Evolutionary conservation across 1,140 invertebrate species (phyloP), one percentile per base, ranked within the genome.

Genomic region (Drosophila repletoides): DNA sequence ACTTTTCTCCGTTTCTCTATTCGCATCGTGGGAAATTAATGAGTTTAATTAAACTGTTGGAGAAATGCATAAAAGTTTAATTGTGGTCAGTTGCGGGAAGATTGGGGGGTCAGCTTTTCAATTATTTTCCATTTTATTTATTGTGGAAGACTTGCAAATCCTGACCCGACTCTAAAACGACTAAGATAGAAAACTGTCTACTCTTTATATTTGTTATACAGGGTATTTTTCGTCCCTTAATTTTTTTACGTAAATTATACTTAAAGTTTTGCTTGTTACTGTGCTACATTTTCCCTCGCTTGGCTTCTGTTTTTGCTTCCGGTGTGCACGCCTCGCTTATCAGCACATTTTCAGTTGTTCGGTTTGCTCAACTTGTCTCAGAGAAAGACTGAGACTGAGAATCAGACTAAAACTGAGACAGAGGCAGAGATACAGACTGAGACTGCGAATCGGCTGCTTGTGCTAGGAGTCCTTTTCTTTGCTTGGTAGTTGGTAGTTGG

Each of bases 291-390:
- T 52, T 59, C 14, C 9, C 41, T 64, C 26, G 14, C 9, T 17
- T 33, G 26, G 59, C 38, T 15, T 53, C 31, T 36, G 49, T 55
- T 49, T 31, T 29, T 33, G 70, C 60, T 75, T 84, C 80, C 79
- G 80, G 66, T 79, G 71, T 61, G 66, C 60, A 79, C 74, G 74
- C 74, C 79, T 77, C 71, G 58, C 80, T 86, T 84, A 84, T 84
- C 79, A 79, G 74, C 74, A 74, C 49, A 79, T 84, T 83, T 75
- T 67, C 79, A 75, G 80, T 68, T 79, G 33, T 61, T 72, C 52
- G 38, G 29, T 19, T 33, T 55, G 15, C 60, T 63, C 40, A 36
- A 36, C 49, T 17, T 31, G 33, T 52, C 58, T 52, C 17, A 17
- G 21, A 36, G 29, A 26, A 12, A 38, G 36, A 43, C 28, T 61